Evolutionary conservation across 1,140 invertebrate genomes (phyloP), one percentile per base, ranked within the genome.

Genomic region (Latrodectus geometricus): DNA sequence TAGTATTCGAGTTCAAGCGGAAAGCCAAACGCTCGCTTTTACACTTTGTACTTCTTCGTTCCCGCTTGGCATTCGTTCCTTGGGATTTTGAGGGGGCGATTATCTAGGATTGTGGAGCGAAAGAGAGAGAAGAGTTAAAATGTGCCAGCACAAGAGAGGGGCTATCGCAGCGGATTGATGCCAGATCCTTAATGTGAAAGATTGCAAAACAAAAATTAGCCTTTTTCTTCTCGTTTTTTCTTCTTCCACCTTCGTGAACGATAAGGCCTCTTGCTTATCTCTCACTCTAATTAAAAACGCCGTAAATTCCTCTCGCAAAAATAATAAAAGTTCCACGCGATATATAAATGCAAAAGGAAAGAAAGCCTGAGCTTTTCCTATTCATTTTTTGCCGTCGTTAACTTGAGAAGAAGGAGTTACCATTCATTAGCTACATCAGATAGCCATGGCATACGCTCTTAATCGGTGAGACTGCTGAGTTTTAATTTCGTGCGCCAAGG

Each of bases 11-110:
- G 79, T 82, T 82, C 68, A 82, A 82, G 56, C 82, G 82, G 72
- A 84, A 84, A 84, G 82, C 82, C 82, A 84, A 84, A 84, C 82
- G 81, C 72, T n/a, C 66, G 72, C 82, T 84, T 76, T 82, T 70
- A 74, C 80, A 82, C 80, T 82, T 81, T 81, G 79, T 81, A 82
- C 80, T 82, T 82, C 70, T 74, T 82, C 69, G 52, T 54, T 52
- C 35, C 35, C 35, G 35, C 35, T 35, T 35, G 35, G 50, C 17
- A 56, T 77, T 65, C 70, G 54, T 82, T 54, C 80, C 52, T 81
- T 15, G 76, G 66, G 65, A 73, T 61, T 61, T 48, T 21, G 21
- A 73, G 52, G 35, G n/a, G 11, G 56, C 76, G 76, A 78, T 78
- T 78, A 78, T 78, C 76, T 78, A 2, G 54, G 54, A 61, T 61